Conservation (phyloP, 2,888 invertebrate genomes). For the Drosophila kokeensis region DNA sequence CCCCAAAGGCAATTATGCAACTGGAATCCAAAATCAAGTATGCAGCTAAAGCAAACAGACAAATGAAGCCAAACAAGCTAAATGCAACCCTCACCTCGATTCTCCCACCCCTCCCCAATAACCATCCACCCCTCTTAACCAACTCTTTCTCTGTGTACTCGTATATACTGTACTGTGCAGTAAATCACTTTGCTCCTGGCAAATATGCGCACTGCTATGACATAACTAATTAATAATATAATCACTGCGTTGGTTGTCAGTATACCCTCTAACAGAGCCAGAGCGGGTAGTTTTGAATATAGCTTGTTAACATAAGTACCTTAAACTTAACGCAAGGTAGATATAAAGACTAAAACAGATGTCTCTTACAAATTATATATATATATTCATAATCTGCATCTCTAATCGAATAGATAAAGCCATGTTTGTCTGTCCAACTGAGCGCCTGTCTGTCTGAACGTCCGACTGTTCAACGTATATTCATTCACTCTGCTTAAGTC, state of each 20-base stretch:
- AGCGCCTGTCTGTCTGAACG: too few relatives aligned
- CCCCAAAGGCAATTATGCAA: constrained; percentile 60
- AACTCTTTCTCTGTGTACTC: constrained; percentile 4
- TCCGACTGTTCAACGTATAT: too few relatives aligned
- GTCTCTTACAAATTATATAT: not conserved
- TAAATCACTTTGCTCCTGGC: constrained; percentile 71
- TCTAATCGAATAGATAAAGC: not conserved
- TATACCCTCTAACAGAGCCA: constrained; percentile 20
- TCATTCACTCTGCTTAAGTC: not conserved
- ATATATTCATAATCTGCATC: not conserved
- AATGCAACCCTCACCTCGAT: constrained; percentile 20
- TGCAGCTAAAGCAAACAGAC: constrained; percentile 53
- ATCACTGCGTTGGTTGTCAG: constrained; percentile 70
- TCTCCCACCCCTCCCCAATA: not conserved
- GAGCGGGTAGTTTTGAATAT: not conserved
- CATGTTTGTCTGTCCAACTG: not conserved
- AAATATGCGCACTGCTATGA: constrained; percentile 73
- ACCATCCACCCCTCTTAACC: not conserved
- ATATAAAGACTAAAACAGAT: not conserved
- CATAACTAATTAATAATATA: constrained; percentile 79
- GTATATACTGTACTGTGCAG: constrained; percentile 50
- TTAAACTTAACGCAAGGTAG: not conserved
- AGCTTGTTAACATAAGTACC: not conserved
- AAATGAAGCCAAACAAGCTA: constrained; percentile 43
- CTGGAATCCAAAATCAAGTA: constrained; percentile 64